These are phyloP conservation scores for Toxotes jaculatrix DNA, from an alignment of 2,113 vertebrate genomes.

Conservation along the genomic window DNA sequence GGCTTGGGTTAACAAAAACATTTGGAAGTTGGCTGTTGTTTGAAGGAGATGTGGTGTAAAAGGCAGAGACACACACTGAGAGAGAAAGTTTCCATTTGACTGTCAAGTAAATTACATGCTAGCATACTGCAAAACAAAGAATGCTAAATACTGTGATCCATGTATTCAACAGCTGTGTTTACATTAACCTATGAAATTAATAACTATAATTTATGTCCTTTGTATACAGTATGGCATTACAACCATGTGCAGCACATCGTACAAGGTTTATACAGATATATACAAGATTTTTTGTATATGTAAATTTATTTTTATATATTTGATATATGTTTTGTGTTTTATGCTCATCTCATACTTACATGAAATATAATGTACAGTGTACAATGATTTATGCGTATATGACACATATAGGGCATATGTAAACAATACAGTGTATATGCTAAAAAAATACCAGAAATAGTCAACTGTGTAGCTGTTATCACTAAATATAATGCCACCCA, in stretches of 20 bases:
- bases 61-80: neutral
- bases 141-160: neutral
- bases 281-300: neutral
- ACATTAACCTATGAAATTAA: neutral
- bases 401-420: no score
- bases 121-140: neutral
- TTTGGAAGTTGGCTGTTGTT: neutral
- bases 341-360: neutral
- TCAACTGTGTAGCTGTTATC: no score
- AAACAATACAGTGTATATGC: no score
- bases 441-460: no score
- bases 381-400: no score
- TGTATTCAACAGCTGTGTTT: neutral
- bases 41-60: neutral
- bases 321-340: neutral
- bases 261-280: no score
- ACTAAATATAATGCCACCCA: no score
- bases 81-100: neutral
- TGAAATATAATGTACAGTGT: no score
- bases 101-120: neutral
- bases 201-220: neutral
- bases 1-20: neutral
- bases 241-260: neutral
- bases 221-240: neutral
- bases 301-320: neutral